These are phyloP conservation scores for Eledona agricola DNA, from an alignment of 2,888 invertebrate species.

Conservation along the genomic window DNA sequence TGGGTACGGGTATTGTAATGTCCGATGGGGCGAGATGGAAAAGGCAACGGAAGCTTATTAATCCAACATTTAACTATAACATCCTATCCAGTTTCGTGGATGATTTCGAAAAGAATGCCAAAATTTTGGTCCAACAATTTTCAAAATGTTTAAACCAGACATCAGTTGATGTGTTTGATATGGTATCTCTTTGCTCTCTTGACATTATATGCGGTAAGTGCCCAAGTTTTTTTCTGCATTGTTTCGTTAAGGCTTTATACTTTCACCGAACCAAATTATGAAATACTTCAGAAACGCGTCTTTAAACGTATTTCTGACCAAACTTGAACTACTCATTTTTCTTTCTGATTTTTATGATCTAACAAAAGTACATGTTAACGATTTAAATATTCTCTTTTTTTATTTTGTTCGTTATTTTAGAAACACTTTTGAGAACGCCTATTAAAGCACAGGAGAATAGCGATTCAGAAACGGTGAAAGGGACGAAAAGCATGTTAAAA, in stretches of 20 bases:
- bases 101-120: conserved; percentile 72
- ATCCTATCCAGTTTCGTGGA: conserved; percentile 76
- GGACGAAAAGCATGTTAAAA: conserved; percentile 68
- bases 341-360: too few relatives aligned
- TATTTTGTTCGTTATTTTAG: too few relatives aligned
- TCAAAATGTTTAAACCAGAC: conserved; percentile 55
- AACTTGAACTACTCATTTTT: too few relatives aligned
- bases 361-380: too few relatives aligned
- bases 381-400: too few relatives aligned
- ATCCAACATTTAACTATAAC: conserved; percentile 80
- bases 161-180: conserved; percentile 68
- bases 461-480: conserved; percentile 76
- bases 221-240: background rate
- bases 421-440: conserved; percentile 33
- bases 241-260: too few relatives aligned
- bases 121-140: conserved; percentile 67
- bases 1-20: conserved; percentile 35
- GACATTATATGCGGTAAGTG: conserved; percentile 70
- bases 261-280: too few relatives aligned
- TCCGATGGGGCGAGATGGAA: conserved; percentile 66
- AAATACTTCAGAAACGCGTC: too few relatives aligned
- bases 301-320: too few relatives aligned
- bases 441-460: conserved; percentile 72
- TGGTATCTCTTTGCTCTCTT: conserved; percentile 68
- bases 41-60: conserved; percentile 73